Evolutionary conservation across 2,797 vertebrate species (phyloP).

Genomic region (Acanthornis magna): DNA sequence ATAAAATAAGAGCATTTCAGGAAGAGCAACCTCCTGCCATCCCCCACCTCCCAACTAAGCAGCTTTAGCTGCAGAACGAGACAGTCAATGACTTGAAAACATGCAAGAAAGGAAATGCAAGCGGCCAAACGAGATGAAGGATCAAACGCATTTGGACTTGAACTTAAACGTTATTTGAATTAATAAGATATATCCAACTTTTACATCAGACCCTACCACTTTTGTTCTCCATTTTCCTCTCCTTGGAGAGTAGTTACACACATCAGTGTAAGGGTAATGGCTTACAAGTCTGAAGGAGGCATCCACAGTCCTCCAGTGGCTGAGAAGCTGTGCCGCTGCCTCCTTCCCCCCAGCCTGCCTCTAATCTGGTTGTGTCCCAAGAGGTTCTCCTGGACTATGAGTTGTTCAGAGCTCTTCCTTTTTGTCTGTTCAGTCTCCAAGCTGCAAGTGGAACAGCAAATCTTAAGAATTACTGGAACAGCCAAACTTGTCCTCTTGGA

Average conservation of each 20-base stretch:
- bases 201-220: not conserved
- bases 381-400: not conserved
- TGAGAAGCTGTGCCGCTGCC: not conserved
- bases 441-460: not conserved
- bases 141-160: not conserved
- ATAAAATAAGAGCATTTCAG: not conserved
- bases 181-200: not conserved
- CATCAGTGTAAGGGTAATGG: not conserved
- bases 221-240: not conserved
- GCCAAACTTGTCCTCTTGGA: not conserved
- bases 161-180: not conserved
- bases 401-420: not conserved
- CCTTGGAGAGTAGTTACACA: not conserved
- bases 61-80: not conserved
- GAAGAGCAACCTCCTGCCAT: not conserved
- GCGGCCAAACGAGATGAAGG: fast-evolving
- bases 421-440: not conserved
- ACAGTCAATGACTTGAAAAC: not conserved
- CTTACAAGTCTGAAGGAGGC: not conserved
- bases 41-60: fast-evolving
- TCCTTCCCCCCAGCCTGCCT: not conserved
- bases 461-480: not conserved
- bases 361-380: not conserved
- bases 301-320: not conserved
- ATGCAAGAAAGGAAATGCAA: not conserved